Percentiles rank a stretch among this genome's conserved stretches.
These are phyloP conservation scores for Scolopax mira DNA, from an alignment of 2,113 vertebrate genomes.

Conservation along the genomic window DNA sequence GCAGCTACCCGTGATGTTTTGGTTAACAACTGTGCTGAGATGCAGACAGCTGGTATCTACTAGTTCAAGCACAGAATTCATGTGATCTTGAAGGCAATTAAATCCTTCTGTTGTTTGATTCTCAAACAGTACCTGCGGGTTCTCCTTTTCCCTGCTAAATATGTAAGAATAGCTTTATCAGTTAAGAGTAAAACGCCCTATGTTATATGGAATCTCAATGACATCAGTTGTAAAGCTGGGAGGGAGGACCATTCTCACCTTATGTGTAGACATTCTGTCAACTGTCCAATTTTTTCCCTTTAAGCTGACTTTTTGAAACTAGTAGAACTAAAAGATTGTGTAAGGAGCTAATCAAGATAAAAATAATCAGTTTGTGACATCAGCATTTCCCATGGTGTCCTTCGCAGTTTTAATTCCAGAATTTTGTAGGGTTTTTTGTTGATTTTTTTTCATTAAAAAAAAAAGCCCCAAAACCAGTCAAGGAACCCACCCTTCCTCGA, in stretches of 20 bases:
- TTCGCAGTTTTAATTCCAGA: background rate
- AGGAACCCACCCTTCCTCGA: background rate
- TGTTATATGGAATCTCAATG: background rate
- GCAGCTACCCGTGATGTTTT: fast-evolving
- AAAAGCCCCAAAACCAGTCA: background rate
- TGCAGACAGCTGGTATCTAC: background rate
- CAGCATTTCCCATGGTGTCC: background rate
- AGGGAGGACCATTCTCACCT: background rate
- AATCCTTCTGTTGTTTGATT: background rate
- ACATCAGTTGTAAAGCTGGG: background rate
- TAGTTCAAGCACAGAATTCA: background rate
- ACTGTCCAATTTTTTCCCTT: background rate
- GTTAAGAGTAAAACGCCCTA: background rate
- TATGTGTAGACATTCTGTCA: background rate
- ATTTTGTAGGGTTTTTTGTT: too few relatives aligned
- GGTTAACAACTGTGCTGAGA: background rate
- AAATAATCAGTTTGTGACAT: background rate
- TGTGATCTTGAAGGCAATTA: background rate
- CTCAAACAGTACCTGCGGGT: background rate
- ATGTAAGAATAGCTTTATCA: background rate
- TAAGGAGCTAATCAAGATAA: background rate
- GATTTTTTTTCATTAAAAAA: background rate
- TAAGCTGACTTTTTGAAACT: background rate
- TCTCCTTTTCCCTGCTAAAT: background rate
- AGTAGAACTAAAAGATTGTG: background rate